Conservation (phyloP, 2,113 vertebrate genomes). For the Hypanus sabinus region DNA sequence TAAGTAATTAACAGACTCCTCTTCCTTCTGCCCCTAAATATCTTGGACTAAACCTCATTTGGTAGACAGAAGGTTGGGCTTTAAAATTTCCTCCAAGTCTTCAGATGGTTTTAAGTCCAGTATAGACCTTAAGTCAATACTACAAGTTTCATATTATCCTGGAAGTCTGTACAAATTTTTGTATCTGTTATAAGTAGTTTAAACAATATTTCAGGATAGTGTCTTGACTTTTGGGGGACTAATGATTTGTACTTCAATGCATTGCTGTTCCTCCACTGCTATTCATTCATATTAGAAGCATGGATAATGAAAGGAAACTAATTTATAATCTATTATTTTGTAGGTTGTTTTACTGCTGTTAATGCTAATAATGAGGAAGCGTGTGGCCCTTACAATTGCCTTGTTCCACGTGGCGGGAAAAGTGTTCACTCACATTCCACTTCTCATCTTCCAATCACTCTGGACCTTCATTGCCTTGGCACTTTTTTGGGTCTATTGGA, state of each 20-base stretch:
- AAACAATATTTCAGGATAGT: background rate
- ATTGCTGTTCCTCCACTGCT: background rate
- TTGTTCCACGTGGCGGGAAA: slow-evolving; percentile 95
- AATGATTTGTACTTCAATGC: background rate
- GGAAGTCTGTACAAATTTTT: background rate
- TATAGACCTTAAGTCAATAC: background rate
- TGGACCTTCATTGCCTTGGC: slow-evolving; percentile 87
- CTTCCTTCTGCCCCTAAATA: no score
- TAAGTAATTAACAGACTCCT: no score
- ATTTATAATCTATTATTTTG: background rate
- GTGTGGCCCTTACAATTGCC: slow-evolving; percentile 88
- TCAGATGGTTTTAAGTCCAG: background rate
- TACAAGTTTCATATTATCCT: background rate
- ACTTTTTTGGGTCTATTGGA: slow-evolving; percentile 91
- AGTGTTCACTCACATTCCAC: slow-evolving; percentile 86
- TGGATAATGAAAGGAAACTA: background rate
- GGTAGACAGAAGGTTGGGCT: background rate
- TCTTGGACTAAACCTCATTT: no score
- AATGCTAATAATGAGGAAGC: slow-evolving; percentile 91
- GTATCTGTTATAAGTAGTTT: background rate
- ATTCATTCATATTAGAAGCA: background rate
- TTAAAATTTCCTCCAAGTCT: background rate
- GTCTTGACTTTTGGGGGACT: background rate
- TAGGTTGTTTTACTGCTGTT: slow-evolving; percentile 84
- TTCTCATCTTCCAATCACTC: slow-evolving; percentile 90